phyloP scores from a whole-genome alignment of 2,888 invertebrate genomes.

The Sinopyrophorus schimmeli region DNA sequence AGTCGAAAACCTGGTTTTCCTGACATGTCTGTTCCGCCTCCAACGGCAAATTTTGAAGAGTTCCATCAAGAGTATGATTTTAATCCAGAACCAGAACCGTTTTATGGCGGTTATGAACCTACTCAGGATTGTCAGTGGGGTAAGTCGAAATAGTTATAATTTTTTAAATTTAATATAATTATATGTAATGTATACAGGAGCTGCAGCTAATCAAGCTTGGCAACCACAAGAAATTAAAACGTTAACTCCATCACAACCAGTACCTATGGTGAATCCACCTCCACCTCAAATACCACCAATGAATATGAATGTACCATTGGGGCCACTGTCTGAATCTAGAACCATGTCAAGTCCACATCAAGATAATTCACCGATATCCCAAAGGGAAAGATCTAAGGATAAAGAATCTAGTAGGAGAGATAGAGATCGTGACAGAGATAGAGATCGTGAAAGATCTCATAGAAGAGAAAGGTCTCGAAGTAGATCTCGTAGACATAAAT shows the following conservation, averaged over 20 bases:
- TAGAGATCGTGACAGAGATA: slow-evolving; percentile 38
- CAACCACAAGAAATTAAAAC: slow-evolving; percentile 67
- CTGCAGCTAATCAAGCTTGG: slow-evolving; percentile 57
- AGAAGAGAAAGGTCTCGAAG: slow-evolving; percentile 70
- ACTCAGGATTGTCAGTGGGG: slow-evolving; percentile 76
- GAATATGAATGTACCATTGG: slow-evolving; percentile 12
- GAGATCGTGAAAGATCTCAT: slow-evolving; percentile 63
- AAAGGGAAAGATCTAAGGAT: slow-evolving; percentile 33
- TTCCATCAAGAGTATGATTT: slow-evolving; percentile 57
- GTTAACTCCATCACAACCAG: slow-evolving; percentile 64
- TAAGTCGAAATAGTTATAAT: slow-evolving; percentile 45
- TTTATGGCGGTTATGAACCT: slow-evolving; percentile 68
- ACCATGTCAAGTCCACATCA: slow-evolving; percentile 19
- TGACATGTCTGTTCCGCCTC: slow-evolving; percentile 67
- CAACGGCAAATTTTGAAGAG: slow-evolving; percentile 54
- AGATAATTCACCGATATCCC: slow-evolving; percentile 5
- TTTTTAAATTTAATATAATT: neutral
- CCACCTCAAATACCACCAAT: slow-evolving; percentile 44
- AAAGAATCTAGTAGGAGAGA: slow-evolving; percentile 35
- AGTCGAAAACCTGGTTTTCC: slow-evolving; percentile 68
- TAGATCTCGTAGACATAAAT: slow-evolving; percentile 69
- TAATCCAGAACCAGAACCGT: slow-evolving; percentile 61
- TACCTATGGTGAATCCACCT: slow-evolving; percentile 48
- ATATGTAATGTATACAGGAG: slow-evolving; percentile 7
- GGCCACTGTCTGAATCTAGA: slow-evolving; percentile 11